Conservation (phyloP, 2,113 vertebrate species). For the Corythaixoides concolor region DNA sequence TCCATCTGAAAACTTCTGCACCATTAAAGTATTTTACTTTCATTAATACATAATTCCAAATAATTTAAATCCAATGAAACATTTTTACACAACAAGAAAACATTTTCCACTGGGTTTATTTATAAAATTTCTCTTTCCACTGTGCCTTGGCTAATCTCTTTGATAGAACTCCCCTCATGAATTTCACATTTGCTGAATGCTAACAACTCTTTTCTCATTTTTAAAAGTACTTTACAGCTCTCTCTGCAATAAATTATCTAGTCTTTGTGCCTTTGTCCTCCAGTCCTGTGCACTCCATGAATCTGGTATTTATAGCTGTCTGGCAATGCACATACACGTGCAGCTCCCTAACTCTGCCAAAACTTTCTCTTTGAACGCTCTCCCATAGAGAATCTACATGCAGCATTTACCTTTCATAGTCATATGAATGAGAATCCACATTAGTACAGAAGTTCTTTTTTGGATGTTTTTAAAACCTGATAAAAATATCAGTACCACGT, state of each 20-base stretch:
- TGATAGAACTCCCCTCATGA: constrained; percentile 37
- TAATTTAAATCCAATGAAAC: constrained; percentile 4
- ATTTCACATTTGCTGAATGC: constrained; percentile 30
- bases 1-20: neutral
- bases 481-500: neutral
- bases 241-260: constrained; percentile 7
- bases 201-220: constrained; percentile 43
- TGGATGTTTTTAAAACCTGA: neutral
- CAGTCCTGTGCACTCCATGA: neutral
- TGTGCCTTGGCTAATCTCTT: constrained; percentile 32
- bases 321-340: neutral
- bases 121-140: constrained; percentile 48
- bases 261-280: constrained; percentile 13
- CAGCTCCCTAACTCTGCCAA: neutral
- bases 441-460: neutral
- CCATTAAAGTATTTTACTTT: neutral
- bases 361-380: neutral
- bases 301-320: constrained; percentile 24
- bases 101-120: constrained; percentile 31
- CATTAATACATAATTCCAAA: constrained; percentile 18
- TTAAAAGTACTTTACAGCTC: neutral
- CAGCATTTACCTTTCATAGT: constrained; percentile 33
- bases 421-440: neutral
- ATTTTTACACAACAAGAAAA: constrained; percentile 36
- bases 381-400: neutral